Evolutionary conservation across 1,140 invertebrate species (phyloP), one percentile per base, ranked within the genome.

Genomic region (Zeugodacus cucurbitae): DNA sequence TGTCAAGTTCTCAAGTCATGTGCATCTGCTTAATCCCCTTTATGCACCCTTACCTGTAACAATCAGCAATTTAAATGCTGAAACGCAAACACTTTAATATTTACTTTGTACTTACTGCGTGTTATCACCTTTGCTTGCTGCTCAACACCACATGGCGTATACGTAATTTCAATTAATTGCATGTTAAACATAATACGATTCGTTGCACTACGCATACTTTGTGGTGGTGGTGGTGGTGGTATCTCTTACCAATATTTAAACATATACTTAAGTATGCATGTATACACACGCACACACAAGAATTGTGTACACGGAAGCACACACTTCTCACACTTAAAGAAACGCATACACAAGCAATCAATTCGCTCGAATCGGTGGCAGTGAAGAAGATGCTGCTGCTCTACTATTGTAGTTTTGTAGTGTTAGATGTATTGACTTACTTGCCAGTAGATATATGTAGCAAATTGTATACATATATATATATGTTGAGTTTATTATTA

Each of bases 151-250:
- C 67, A 74, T 7, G 67, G 67, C 67, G 67, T 41, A 41, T 74
- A 37, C 37, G 67, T 74, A 74, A 74, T 41, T 41, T 74, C 34
- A 74, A 74, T 74, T 74, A 74, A 74, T 74, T 74, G 67, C 67
- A 37, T 74, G 67, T 74, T 41, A 74, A 74, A 74, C 67, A 74
- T 7, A 17, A 37, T 37, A 37, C 67, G 34, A 74, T 32, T 41
- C 67, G 32, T 37, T 74, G 67, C 67, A 20, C 20, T 74, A 14
- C 67, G 5, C 67, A 37, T 32, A 74, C 34, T 74, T 67, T 67
- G 64, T 34, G 64, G 64, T 11, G 14, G 29, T 74, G 11, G 41
- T 67, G 32, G 64, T 34, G 64, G 64, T 11, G 14, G 29, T 74
- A 20, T 37, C 14, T 74, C 4, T 17, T 74, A 74, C 67, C 32